Conservation (phyloP, 1,140 invertebrate genomes). For the Theocolax elegans region DNA sequence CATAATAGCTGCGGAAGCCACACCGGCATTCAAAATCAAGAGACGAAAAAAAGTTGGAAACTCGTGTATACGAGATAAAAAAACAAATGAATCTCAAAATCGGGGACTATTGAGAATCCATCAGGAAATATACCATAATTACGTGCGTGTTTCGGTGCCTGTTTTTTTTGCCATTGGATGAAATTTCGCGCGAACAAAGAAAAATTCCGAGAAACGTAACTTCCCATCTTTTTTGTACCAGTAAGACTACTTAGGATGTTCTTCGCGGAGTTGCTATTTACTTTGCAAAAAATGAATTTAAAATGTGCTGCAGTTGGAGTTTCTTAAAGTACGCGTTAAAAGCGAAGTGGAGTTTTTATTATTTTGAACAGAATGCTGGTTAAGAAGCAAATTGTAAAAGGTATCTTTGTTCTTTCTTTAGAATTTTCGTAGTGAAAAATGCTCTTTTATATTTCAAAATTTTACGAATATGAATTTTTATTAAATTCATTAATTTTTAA, state of each 20-base stretch:
- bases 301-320: not conserved
- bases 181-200: no score
- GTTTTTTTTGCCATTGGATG: no score
- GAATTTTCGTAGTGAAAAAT: no score
- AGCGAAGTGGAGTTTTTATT: not conserved
- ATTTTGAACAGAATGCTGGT: not conserved
- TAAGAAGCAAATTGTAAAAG: not conserved
- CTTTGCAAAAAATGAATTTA: not conserved
- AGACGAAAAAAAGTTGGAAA: not conserved
- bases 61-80: no score
- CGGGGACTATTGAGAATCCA: no score
- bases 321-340: not conserved
- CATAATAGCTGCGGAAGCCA: constrained; percentile 15
- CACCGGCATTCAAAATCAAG: constrained; percentile 33
- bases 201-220: not conserved
- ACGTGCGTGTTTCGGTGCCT: no score
- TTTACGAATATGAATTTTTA: no score
- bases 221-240: not conserved
- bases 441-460: no score
- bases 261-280: not conserved
- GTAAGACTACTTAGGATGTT: not conserved
- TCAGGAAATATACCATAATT: no score
- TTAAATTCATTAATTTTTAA: no score
- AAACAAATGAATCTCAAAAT: no score
- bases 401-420: no score